Base-by-base conservation (phyloP, 2,113 vertebrate species). In the Perca schrenkii region DNA sequence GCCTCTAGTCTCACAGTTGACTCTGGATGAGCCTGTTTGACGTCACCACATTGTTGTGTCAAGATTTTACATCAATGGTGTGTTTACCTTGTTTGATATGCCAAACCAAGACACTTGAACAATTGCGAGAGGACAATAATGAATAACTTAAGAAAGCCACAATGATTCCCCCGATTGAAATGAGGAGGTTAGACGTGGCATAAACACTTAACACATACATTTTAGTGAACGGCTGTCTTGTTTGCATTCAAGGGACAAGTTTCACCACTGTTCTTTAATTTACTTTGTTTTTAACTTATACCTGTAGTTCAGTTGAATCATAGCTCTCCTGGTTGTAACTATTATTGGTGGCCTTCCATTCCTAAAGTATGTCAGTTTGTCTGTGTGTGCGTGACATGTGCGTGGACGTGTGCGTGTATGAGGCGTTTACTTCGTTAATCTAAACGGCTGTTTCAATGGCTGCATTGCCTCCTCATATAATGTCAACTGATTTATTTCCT, bases 401-500 rank as follows among this genome's bases (percentile, higher is more conserved):
- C 25, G 14, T 43, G 65, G 54, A 40, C 12, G 53, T 74, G 60
- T 56, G 61, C 8, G 16, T 21, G 53, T 46, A 22, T 17, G 49
- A 49, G 56, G 52, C 49, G 2, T 73, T 89, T 84, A 91, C 91
- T 91, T 92, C 82, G 87, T 94, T 93, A 93, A 93, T 94, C 93
- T 84, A 91, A 94, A 93, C 85, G 90, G 89, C 87, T 84, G 77
- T 86, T 93, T 93, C 88, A 78, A 87, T 73, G 53, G 79, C 86
- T 83, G 80, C 66, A 77, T 85, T 83, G 58, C 83, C 74, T 83
- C 77, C 89, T 86, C 83, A 80, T 91, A 87, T 88, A 81, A 76
- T 84, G 79, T 76, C 88, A 50, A 57, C 85, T 93, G 94, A 96
- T 95, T 95, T 95, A 96, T 93, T 88, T 75, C 89, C 91, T 78